These are phyloP conservation scores for Penelope pileata DNA, from an alignment of 2,113 vertebrate species.

Conservation along the genomic window DNA sequence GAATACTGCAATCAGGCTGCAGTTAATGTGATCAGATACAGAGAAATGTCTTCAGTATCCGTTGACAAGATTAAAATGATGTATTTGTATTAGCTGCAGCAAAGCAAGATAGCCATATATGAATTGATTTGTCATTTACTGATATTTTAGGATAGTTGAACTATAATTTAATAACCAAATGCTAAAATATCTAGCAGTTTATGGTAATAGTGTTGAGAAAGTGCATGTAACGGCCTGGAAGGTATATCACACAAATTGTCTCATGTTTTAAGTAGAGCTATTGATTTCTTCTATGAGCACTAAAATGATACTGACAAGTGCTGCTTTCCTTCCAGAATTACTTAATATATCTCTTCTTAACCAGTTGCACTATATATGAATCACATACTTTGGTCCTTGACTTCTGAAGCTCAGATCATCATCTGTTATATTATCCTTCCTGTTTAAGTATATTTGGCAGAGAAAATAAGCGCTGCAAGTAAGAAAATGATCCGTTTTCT, in stretches of 20 bases:
- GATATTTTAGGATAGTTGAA: not conserved
- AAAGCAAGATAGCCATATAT: not conserved
- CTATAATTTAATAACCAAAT: conserved; percentile 49
- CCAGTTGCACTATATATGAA: conserved; percentile 38
- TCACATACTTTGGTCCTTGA: conserved; percentile 31
- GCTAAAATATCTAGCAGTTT: conserved; percentile 45
- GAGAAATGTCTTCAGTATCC: not conserved
- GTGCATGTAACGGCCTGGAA: conserved; percentile 1
- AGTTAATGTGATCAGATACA: not conserved
- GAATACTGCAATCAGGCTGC: not conserved
- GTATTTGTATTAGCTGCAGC: not conserved
- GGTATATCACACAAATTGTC: conserved; percentile 13
- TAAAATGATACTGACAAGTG: conserved; percentile 58
- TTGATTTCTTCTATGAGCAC: conserved; percentile 14
- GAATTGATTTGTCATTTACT: conserved; percentile 17
- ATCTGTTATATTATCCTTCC: conserved; percentile 51
- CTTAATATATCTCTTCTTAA: conserved; percentile 48
- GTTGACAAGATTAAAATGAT: not conserved
- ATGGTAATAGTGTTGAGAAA: conserved; percentile 5
- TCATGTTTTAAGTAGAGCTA: not conserved
- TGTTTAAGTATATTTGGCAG: conserved; percentile 42
- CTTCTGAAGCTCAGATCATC: conserved; percentile 38
- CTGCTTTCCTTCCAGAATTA: conserved; percentile 55
- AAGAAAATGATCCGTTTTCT: not conserved
- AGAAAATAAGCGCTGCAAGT: conserved; percentile 13